A percentile compares a stretch with the other conserved stretches of the same genome.
phyloP scores from a whole-genome alignment of 2,113 vertebrate species.

The Brienomyrus longianalis region DNA sequence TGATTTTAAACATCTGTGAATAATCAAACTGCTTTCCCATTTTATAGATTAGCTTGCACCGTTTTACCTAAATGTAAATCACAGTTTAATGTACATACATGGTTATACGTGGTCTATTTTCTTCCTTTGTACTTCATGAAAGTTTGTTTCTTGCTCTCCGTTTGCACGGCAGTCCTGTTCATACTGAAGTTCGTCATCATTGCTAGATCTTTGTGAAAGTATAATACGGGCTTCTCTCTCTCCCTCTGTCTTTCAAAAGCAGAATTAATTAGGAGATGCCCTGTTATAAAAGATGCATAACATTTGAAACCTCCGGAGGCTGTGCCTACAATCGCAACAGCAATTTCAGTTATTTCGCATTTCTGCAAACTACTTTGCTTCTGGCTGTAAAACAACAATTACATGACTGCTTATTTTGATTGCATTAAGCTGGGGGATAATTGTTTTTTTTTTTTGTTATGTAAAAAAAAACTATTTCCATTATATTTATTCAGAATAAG shows the following conservation, averaged over 20 bases:
- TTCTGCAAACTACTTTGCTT: constrained; percentile 3
- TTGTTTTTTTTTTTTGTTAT: not conserved
- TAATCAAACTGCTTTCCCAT: not conserved
- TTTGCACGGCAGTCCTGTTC: not conserved
- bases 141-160: not conserved
- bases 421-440: not conserved
- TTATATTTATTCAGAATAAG: not conserved
- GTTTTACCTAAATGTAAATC: not conserved
- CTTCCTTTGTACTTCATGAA: not conserved
- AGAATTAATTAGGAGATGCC: constrained; percentile 4
- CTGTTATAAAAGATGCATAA: constrained; percentile 7
- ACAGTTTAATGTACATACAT: not conserved
- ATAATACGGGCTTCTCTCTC: not conserved
- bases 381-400: constrained; percentile 8
- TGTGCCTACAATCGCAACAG: constrained; percentile 10
- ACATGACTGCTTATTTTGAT: constrained; percentile 11
- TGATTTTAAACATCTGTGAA: not conserved
- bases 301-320: not conserved
- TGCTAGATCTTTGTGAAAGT: not conserved
- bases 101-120: not conserved
- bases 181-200: not conserved
- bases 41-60: not conserved
- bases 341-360: constrained; percentile 2
- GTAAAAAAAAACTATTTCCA: not conserved
- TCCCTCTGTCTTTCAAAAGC: not conserved